Conservation (phyloP, 1,140 invertebrate genomes). For the Drosophila pectinifera region DNA sequence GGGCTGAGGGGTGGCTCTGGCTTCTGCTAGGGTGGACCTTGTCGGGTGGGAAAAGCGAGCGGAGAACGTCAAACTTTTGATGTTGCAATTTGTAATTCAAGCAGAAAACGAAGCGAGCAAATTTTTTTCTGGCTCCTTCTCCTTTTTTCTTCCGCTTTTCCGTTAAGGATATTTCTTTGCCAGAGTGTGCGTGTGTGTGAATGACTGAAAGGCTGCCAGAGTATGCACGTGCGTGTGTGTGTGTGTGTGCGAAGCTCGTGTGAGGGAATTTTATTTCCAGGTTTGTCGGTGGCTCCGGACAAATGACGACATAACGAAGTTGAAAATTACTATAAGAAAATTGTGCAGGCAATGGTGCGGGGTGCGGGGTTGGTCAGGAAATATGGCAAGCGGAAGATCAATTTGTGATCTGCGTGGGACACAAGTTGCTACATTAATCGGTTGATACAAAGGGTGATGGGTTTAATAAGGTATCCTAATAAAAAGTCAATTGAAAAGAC, state of each 20-base stretch:
- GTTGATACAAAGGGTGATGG: neutral
- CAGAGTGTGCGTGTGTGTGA: constrained; percentile 42
- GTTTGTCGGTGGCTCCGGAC: constrained; percentile 41
- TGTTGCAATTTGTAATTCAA: constrained; percentile 85
- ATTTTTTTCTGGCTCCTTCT: constrained; percentile 59
- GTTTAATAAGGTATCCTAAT: no score
- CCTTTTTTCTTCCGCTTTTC: constrained; percentile 27
- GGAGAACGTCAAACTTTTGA: constrained; percentile 84
- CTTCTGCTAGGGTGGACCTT: constrained; percentile 1
- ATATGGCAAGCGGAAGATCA: constrained; percentile 32
- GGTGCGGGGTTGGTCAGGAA: constrained; percentile 14
- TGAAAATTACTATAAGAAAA: constrained; percentile 34
- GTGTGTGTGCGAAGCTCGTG: constrained; percentile 34
- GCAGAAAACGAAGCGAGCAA: constrained; percentile 83
- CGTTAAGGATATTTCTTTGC: constrained; percentile 11
- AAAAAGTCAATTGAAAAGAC: no score
- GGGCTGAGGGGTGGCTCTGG: neutral
- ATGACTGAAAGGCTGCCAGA: constrained; percentile 46
- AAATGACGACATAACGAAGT: constrained; percentile 45
- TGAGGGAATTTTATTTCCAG: constrained; percentile 65
- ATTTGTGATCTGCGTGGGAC: constrained; percentile 27
- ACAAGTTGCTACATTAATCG: constrained; percentile 11
- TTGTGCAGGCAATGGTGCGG: constrained; percentile 8
- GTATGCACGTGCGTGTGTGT: constrained; percentile 15
- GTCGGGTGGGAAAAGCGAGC: constrained; percentile 45